Conservation (phyloP, 2,888 invertebrate species). For the Lycocerus yunnanus region DNA sequence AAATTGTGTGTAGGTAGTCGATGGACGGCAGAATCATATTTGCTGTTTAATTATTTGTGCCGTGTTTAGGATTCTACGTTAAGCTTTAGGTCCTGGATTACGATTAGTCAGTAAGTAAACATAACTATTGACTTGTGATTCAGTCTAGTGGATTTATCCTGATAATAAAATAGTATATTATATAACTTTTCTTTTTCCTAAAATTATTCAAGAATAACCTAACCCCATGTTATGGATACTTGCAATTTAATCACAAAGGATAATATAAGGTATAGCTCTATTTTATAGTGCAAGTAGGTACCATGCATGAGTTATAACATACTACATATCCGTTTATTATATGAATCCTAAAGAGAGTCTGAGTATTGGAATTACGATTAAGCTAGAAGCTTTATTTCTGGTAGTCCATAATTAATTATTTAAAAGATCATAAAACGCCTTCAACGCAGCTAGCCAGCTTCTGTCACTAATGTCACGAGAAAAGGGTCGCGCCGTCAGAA, state of each 20-base stretch:
- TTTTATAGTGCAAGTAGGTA: background rate
- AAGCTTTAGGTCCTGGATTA: too few relatives aligned
- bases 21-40: too few relatives aligned
- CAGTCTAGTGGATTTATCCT: too few relatives aligned
- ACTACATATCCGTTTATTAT: conserved; percentile 26
- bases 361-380: conserved; percentile 32
- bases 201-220: background rate
- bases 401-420: conserved; percentile 35
- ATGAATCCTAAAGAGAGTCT: conserved; percentile 32
- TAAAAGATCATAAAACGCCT: conserved; percentile 33
- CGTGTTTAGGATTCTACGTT: too few relatives aligned
- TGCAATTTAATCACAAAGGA: background rate
- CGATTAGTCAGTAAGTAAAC: too few relatives aligned
- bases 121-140: too few relatives aligned
- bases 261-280: background rate
- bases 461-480: conserved; percentile 24
- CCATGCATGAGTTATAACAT: conserved; percentile 27
- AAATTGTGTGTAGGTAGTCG: too few relatives aligned
- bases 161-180: too few relatives aligned
- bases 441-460: conserved; percentile 19
- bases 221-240: background rate
- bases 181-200: background rate
- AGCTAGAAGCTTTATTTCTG: conserved; percentile 35
- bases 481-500: conserved; percentile 16
- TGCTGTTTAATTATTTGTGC: too few relatives aligned